Evolutionary conservation across 37 sponge, comb jelly and placozoan species (phyloP), one percentile per base, ranked within the genome.

Genomic region (Beroe ovata): DNA sequence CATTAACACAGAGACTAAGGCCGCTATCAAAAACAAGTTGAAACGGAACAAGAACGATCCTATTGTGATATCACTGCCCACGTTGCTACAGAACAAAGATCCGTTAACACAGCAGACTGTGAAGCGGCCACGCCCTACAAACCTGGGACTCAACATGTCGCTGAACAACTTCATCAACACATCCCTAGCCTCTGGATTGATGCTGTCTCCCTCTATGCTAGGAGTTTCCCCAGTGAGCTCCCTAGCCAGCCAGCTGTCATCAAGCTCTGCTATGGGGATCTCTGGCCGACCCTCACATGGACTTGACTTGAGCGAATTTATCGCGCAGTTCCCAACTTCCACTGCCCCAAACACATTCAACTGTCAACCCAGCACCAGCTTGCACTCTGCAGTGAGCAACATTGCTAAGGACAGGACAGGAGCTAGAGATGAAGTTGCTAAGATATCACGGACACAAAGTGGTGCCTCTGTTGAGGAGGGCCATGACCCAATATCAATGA

Each of bases 21-120:
- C 69, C 8, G 69, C 69, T 32, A 66, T 66, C 69, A 77, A 77
- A 41, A 39, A 77, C 84, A 77, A 77, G 25, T 1, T 77, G 1
- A 77, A 77, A 36, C 84, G 84, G 28, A 42, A 39, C 28, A 77
- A 77, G 38, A 4, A 42, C 14, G 84, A 77, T 1, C 84, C 84
- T 4, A 77, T 77, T 14, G 84, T 77, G 18, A 77, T 77, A 37
- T 77, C 84, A 23, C 47, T 77, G 22, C 84, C 84, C 22, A 21
- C 84, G 19, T 23, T 36, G 38, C 14, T 66, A 37, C 29, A 28
- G 20, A 62, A 25, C 29, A 66, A 66, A 32, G 69, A 66, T 32
- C 69, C 69, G 34, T 32, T 66, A 3, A 25, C 25, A 19, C 69
- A 66, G 30, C 69, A 66, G 34, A 33, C 69, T 19, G 69, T 66